Evolutionary conservation across 2,113 vertebrate species (phyloP).

Genomic region (Synchiropus splendidus): DNA sequence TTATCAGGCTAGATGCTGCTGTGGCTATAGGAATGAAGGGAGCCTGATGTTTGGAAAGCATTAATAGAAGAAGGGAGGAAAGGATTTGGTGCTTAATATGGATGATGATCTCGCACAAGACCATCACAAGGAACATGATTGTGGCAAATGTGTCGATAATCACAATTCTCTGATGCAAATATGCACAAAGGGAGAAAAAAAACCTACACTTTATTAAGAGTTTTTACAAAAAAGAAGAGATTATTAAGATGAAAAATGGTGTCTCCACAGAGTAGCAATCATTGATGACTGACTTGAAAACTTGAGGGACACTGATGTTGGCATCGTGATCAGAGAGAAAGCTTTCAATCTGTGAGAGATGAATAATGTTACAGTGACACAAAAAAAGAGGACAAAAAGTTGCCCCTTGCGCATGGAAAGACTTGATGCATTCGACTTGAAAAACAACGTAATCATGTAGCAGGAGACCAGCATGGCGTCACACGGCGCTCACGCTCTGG

Average conservation of each 20-base stretch:
- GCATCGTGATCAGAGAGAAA: no score
- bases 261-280: no score
- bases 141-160: conserved; percentile 7
- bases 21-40: conserved; percentile 3
- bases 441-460: conserved; percentile 9
- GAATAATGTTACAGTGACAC: no score
- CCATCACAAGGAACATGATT: conserved; percentile 10
- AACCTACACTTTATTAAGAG: conserved; percentile 14
- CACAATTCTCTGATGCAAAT: conserved; percentile 14
- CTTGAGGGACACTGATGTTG: no score
- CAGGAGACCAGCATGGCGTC: conserved; percentile 16
- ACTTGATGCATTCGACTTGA: conserved; percentile 6
- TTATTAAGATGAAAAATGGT: no score
- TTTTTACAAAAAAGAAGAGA: conserved; percentile 7
- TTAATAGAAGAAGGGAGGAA: conserved; percentile 13
- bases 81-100: conserved; percentile 1
- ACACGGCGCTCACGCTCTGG: conserved; percentile 5
- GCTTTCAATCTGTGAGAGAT: no score
- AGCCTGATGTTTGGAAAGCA: conserved; percentile 19
- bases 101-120: conserved; percentile 9
- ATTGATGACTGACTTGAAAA: no score
- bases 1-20: conserved; percentile 11
- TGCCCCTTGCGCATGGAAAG: conserved; percentile 8
- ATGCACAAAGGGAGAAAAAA: conserved; percentile 10
- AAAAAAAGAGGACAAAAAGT: no score